Conservation (phyloP, 2,888 invertebrate species). For the Parnassius smintheus region DNA sequence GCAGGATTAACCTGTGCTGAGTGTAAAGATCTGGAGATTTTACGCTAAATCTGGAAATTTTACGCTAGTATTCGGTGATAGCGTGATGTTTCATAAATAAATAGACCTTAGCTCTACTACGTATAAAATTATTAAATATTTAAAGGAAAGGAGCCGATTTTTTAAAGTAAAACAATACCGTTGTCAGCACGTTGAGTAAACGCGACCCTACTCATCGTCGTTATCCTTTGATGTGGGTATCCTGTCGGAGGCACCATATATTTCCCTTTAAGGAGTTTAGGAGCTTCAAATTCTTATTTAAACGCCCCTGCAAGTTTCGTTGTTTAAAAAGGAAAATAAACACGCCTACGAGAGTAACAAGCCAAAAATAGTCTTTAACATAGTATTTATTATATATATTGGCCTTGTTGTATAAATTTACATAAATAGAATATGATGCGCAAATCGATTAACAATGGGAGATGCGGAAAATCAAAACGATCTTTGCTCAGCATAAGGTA, state of each 20-base stretch:
- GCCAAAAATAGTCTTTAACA: not conserved
- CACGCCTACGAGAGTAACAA: not conserved
- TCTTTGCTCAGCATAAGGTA: no score
- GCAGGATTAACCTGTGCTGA: no score
- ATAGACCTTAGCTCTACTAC: no score
- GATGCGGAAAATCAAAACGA: no score
- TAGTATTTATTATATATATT: no score
- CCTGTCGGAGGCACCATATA: constrained; percentile 20
- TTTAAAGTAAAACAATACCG: constrained; percentile 9
- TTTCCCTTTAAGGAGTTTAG: constrained; percentile 18
- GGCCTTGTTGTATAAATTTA: no score
- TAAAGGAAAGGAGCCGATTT: not conserved
- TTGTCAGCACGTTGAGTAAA: constrained; percentile 20
- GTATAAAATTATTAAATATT: not conserved
- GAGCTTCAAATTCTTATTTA: constrained; percentile 17
- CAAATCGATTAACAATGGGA: no score
- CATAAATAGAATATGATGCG: no score
- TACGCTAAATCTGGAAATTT: no score
- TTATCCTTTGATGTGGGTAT: constrained; percentile 16
- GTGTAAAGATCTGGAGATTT: no score
- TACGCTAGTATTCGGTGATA: no score
- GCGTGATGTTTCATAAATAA: no score
- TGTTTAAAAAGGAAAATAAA: constrained; percentile 18
- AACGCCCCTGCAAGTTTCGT: constrained; percentile 3
- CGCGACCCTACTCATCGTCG: constrained; percentile 20